phyloP scores from a whole-genome alignment of 2,888 invertebrate genomes.

The Malthinus flaveolus region DNA sequence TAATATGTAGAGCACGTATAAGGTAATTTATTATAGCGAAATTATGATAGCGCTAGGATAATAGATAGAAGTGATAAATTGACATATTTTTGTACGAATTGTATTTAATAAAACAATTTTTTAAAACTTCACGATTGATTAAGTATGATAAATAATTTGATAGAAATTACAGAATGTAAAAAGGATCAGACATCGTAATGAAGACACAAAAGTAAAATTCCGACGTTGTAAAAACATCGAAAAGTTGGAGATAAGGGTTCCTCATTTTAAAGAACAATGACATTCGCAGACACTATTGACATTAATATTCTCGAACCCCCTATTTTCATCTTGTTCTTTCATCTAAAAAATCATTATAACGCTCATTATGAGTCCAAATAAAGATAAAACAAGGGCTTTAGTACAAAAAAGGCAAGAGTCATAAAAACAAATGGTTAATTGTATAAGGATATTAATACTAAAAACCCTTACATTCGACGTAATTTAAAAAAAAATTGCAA shows the following conservation, averaged over 20 bases:
- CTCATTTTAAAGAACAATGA: constrained; percentile 51
- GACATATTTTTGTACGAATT: too few species aligned
- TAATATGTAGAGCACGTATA: too few species aligned
- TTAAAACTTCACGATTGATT: constrained; percentile 26
- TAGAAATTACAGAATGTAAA: constrained; percentile 21
- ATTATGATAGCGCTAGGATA: too few species aligned
- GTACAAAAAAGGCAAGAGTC: constrained; percentile 44
- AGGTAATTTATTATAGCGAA: too few species aligned
- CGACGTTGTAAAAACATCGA: constrained; percentile 49
- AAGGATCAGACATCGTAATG: constrained; percentile 2
- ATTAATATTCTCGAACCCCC: constrained; percentile 48
- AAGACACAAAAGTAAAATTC: constrained; percentile 34
- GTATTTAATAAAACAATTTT: background rate
- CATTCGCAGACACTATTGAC: constrained; percentile 50
- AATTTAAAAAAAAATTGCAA: constrained; percentile 15
- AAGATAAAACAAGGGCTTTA: constrained; percentile 47
- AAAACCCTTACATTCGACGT: constrained; percentile 17
- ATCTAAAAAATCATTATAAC: constrained; percentile 52
- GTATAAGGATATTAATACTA: constrained; percentile 31
- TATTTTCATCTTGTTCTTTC: constrained; percentile 42
- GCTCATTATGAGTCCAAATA: constrained; percentile 49
- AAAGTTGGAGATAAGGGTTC: constrained; percentile 49
- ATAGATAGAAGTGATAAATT: too few species aligned
- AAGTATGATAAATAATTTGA: constrained; percentile 42
- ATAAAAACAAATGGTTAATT: constrained; percentile 50